phyloP scores from a whole-genome alignment of 2,113 vertebrate species.

The Elgaria multicarinata region DNA sequence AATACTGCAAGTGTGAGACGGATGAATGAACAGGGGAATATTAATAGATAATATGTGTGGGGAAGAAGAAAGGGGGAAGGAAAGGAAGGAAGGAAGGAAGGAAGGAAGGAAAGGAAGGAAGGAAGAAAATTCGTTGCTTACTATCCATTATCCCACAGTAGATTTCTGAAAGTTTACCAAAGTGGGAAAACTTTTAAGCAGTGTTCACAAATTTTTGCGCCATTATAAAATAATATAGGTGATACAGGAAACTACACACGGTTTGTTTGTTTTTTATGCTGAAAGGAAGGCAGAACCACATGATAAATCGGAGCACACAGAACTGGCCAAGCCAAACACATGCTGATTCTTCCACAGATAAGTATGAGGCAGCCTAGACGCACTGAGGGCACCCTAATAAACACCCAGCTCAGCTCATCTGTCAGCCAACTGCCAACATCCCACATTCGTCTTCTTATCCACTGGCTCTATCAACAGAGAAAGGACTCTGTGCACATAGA shows the following conservation, averaged over 20 bases:
- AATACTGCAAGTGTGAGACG: background rate
- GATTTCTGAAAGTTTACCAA: constrained; percentile 10
- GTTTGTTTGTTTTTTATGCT: too few relatives aligned
- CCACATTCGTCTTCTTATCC: constrained; percentile 22
- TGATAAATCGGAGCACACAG: constrained; percentile 19
- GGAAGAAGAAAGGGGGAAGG: too few relatives aligned
- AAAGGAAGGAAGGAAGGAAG: too few relatives aligned
- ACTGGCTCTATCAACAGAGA: constrained; percentile 9
- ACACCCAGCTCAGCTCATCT: constrained; percentile 12
- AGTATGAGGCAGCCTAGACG: constrained; percentile 14
- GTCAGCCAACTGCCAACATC: constrained; percentile 14
- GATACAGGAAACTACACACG: background rate
- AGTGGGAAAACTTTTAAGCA: constrained; percentile 27
- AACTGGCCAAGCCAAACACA: background rate
- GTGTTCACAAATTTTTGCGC: background rate
- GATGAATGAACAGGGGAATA: background rate
- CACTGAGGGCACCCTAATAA: background rate
- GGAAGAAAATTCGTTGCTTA: background rate
- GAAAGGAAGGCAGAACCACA: background rate
- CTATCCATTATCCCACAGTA: background rate
- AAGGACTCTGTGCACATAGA: constrained; percentile 42
- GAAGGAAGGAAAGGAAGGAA: background rate
- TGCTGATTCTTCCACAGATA: background rate
- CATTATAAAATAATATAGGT: background rate
- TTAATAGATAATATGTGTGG: background rate